Evolutionary conservation across 2,113 vertebrate species (phyloP).

Genomic region (Nerophis lumbriciformis): DNA sequence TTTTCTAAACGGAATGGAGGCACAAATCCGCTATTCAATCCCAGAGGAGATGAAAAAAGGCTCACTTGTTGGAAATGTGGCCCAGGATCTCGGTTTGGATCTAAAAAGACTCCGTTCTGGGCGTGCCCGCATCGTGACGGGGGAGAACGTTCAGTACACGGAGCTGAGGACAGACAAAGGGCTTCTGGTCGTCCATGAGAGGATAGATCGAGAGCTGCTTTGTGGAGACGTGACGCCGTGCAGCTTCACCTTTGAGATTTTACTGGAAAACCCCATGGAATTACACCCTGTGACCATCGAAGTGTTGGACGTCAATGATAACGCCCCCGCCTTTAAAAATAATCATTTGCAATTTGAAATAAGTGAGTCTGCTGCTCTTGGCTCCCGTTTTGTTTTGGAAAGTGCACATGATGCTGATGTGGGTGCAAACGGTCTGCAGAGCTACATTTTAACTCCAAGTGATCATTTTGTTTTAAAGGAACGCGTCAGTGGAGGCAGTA

Average conservation of each 20-base stretch:
- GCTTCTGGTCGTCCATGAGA: conserved; percentile 51
- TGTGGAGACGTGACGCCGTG: conserved; percentile 54
- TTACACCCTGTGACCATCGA: conserved; percentile 60
- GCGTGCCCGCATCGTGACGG: conserved; percentile 52
- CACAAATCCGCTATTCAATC: conserved; percentile 58
- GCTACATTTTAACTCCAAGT: conserved; percentile 40
- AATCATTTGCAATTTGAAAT: conserved; percentile 41
- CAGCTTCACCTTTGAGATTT: conserved; percentile 62
- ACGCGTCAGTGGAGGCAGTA: conserved; percentile 19
- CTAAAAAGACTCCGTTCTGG: conserved; percentile 45
- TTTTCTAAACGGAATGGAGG: conserved; percentile 17
- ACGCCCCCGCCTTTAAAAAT: conserved; percentile 34
- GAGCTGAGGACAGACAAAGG: conserved; percentile 64
- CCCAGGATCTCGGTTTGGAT: conserved; percentile 53
- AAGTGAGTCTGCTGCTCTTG: conserved; percentile 34
- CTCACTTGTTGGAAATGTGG: conserved; percentile 52
- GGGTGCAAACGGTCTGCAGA: neutral
- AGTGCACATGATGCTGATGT: conserved; percentile 53
- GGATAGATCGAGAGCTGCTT: conserved; percentile 62
- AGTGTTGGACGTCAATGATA: conserved; percentile 59
- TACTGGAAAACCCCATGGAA: conserved; percentile 68
- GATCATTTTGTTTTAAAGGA: conserved; percentile 49
- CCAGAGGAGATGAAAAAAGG: conserved; percentile 56
- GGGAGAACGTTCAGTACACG: conserved; percentile 45
- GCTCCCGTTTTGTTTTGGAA: conserved; percentile 31